Evolutionary conservation across 2,888 invertebrate genomes (phyloP).

Genomic region (Rhagonycha fulva): DNA sequence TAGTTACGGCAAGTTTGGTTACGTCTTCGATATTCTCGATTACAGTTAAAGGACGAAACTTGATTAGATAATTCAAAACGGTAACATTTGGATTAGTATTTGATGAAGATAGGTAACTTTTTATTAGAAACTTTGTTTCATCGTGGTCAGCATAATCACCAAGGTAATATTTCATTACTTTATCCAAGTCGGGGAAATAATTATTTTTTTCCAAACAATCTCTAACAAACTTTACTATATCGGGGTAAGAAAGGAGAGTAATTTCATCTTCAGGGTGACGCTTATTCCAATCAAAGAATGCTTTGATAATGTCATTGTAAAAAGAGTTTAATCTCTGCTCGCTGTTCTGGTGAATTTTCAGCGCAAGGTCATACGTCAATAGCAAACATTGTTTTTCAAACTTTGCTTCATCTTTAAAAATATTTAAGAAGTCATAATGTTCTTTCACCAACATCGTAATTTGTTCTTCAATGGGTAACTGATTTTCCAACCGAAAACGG

Average conservation of each 20-base stretch:
- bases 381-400: background rate
- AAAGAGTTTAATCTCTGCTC: background rate
- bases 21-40: background rate
- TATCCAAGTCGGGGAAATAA: background rate
- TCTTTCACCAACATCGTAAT: background rate
- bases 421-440: background rate
- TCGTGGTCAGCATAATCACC: background rate
- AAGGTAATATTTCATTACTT: background rate
- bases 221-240: background rate
- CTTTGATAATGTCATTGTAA: background rate
- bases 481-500: background rate
- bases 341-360: background rate
- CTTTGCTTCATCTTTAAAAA: background rate
- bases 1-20: background rate
- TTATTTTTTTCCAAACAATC: background rate
- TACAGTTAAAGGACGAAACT: background rate
- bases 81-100: too few species aligned
- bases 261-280: background rate
- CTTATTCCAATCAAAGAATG: background rate
- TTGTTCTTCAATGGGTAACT: constrained; percentile 5
- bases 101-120: background rate
- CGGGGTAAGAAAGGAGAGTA: background rate
- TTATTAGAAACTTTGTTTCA: background rate
- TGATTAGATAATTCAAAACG: background rate
- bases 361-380: background rate